Evolutionary conservation across 2,888 invertebrate species (phyloP), one percentile per base, ranked within the genome.

Genomic region (Spodoptera picta): DNA sequence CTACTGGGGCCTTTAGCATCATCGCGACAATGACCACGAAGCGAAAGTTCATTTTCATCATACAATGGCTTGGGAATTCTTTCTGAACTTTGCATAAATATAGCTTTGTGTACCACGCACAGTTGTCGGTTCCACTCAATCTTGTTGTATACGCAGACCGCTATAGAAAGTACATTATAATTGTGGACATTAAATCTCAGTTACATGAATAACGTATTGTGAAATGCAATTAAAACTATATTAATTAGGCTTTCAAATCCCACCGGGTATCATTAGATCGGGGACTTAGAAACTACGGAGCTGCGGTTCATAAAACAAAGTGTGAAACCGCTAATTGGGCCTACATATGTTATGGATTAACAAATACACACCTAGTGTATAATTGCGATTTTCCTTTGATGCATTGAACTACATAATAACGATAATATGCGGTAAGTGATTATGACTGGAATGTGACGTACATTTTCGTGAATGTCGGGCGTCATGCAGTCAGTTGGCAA

Each of bases 1-100:
- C 51, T 70, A 50, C 47, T 46, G 68, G 68, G 64, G 65, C 60
- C 58, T 67, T 50, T 45, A 63, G 61, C 27, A 51, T 19, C 60
- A 60, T 69, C 75, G 75, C 78, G 80, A 83, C 84, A 84, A 85
- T 85, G 82, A 81, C 83, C 85, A 80, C 68, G 70, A 50, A 84
- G 89, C 83, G 90, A 90, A 90, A 90, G 90, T 87, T 83, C 66
- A 84, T 87, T 84, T 84, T 78, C 75, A 81, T 81, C 76, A 75
- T 64, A 87, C 87, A 88, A 88, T 88, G 74, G 84, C 80, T 71
- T 87, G 88, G 78, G 89, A 88, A 88, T 85, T 83, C 83, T 80
- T 77, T 71, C 62, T 73, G 61, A 71, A 71, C 60, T 74, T 53
- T 60, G 61, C 76, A 75, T 73, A 78, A 76, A 81, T 68, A 76